Evolutionary conservation across 2,797 vertebrate species (phyloP).

Genomic region (Semaprochilodus insignis): DNA sequence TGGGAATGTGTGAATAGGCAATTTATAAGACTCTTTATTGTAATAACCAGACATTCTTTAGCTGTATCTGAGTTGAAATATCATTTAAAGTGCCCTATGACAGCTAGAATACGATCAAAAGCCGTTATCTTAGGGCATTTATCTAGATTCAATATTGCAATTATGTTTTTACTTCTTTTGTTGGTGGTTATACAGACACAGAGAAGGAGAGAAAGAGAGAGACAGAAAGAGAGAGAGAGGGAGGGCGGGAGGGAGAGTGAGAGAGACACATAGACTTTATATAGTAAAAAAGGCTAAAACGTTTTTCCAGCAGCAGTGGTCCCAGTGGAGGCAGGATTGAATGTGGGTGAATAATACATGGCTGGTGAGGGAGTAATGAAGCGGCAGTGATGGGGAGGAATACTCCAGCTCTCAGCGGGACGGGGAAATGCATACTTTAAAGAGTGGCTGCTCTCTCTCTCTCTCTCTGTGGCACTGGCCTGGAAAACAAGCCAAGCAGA

Average conservation of each 20-base stretch:
- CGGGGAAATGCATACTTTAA: constrained; percentile 77
- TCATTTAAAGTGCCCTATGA: not conserved
- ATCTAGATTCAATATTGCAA: not conserved
- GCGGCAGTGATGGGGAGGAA: constrained; percentile 80
- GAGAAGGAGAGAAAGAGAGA: constrained; percentile 7
- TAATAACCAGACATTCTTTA: not conserved
- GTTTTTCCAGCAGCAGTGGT: constrained; percentile 79
- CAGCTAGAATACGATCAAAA: not conserved
- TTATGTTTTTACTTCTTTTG: not conserved
- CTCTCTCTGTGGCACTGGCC: constrained; percentile 60
- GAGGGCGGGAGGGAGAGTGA: constrained; percentile 47
- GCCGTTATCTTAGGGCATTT: not conserved
- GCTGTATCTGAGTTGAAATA: not conserved
- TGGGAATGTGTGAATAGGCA: not conserved
- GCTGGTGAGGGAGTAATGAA: constrained; percentile 80
- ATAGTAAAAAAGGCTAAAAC: constrained; percentile 74
- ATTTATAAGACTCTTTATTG: not conserved
- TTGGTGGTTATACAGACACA: not conserved
- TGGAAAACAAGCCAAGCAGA: constrained; percentile 59
- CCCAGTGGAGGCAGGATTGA: constrained; percentile 73
- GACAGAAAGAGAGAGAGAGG: constrained; percentile 54
- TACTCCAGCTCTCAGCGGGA: constrained; percentile 77
- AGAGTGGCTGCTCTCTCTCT: constrained; percentile 69
- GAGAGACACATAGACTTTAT: constrained; percentile 55
- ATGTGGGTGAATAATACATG: constrained; percentile 80